These are phyloP conservation scores for Digitonthophagus gazella DNA, from an alignment of 2,888 invertebrate genomes.

Conservation along the genomic window DNA sequence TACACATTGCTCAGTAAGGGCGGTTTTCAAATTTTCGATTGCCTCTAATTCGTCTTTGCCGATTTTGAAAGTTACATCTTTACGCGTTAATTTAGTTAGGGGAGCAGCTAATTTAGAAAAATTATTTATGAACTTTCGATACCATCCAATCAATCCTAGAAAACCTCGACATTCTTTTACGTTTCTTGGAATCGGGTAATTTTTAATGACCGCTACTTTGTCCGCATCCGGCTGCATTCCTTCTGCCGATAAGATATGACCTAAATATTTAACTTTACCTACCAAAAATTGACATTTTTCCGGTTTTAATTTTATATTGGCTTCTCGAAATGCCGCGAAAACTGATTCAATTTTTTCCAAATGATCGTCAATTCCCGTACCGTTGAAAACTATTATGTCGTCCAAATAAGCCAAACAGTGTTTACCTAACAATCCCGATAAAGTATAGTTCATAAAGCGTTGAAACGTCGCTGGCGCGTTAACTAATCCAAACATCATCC, in stretches of 20 bases:
- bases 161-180: constrained; percentile 34
- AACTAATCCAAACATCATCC: constrained; percentile 10
- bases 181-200: constrained; percentile 23
- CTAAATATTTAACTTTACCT: constrained; percentile 39
- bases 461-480: constrained; percentile 21
- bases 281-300: constrained; percentile 31
- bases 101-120: constrained; percentile 40
- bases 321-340: neutral
- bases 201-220: constrained; percentile 25
- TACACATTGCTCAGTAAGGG: neutral
- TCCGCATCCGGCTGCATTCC: constrained; percentile 35
- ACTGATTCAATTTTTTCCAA: neutral
- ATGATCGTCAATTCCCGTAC: neutral
- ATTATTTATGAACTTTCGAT: constrained; percentile 43
- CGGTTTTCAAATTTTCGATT: neutral
- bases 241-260: constrained; percentile 38
- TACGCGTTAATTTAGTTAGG: constrained; percentile 30
- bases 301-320: constrained; percentile 27
- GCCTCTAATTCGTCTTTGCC: neutral
- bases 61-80: neutral
- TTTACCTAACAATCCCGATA: constrained; percentile 11
- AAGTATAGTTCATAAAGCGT: constrained; percentile 17
- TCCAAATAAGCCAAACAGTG: constrained; percentile 20
- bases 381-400: constrained; percentile 1
- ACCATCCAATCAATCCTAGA: constrained; percentile 43